Evolutionary conservation across 2,888 invertebrate genomes (phyloP), one percentile per base, ranked within the genome.

Genomic region (Ornithoptera alexandrae): DNA sequence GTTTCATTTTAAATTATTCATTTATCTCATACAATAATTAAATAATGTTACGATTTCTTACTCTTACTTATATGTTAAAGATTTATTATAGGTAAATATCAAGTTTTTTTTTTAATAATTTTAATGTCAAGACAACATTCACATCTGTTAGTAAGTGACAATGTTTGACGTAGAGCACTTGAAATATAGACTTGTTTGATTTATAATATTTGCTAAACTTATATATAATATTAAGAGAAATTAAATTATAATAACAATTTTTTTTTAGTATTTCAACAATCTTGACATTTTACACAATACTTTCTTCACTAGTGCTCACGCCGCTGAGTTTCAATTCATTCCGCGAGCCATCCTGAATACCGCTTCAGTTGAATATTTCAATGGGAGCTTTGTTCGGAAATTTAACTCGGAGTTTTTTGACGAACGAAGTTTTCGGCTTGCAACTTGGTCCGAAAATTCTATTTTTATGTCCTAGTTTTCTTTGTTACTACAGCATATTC

Each of bases 361-460:
- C 53, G 20, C 22, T 66, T 53, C 22, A 56, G 62, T 56, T 67
- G 67, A 67, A 67, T 62, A 67, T 67, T 62, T 67, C 12, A 67
- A 67, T 67, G 42, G 53, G 5, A 1, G 56, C 67, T 61, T 67
- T 67, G 61, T 67, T 56, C 62, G 22, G 12, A 53, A 67, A 67
- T 42, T 67, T 67, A 57, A 57, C n/a, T 20, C 57, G 18, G 57
- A n/a, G n/a, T 57, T 39, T 57, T 57, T 60, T 36, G 60, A 60
- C 60, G 60, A 39, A n/a, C 60, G 60, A 39, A 15, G 60, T 18
- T 36, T 18, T 60, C 17, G 59, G 59, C 59, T 59, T 15, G 30
- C 24, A 22, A 24, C 30, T 59, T 30, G 59, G 18, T 59, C 15
- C 15, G 24, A 59, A 59, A 59, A 59, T n/a, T 30, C 1, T 59